Percentiles rank a stretch among this genome's conserved stretches.
phyloP scores from a whole-genome alignment of 2,888 invertebrate species.

The Epinotia ramella region DNA sequence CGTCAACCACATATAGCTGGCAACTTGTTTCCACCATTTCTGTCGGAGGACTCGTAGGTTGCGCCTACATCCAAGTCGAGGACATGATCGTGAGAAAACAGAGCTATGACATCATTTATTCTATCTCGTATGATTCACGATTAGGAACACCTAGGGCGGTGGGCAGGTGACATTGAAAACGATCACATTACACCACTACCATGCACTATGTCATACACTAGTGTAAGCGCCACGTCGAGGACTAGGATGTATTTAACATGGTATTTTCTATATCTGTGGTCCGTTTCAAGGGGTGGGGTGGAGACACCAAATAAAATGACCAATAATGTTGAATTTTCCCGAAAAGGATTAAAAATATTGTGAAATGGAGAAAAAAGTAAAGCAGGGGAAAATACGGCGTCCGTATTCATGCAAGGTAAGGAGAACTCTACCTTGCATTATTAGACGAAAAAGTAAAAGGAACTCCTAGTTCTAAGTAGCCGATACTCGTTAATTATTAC shows the following conservation, averaged over 20 bases:
- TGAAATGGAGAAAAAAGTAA: no score
- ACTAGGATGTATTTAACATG: no score
- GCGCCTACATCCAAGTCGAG: constrained; percentile 47
- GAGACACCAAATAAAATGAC: no score
- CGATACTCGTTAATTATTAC: constrained; percentile 33
- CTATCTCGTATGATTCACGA: constrained; percentile 46
- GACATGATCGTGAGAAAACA: constrained; percentile 54
- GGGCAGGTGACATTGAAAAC: constrained; percentile 14
- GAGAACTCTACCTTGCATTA: constrained; percentile 1
- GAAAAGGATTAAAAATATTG: no score
- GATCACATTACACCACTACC: not conserved
- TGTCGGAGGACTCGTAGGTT: constrained; percentile 34
- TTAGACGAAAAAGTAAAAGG: constrained; percentile 8
- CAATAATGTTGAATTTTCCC: no score
- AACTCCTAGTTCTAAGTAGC: constrained; percentile 8
- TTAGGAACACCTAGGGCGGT: not conserved
- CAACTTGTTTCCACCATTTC: constrained; percentile 29
- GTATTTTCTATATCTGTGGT: no score
- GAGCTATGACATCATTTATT: constrained; percentile 49
- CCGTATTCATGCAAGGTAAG: no score
- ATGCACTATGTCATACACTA: not conserved
- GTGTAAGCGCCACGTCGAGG: no score
- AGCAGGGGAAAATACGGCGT: no score
- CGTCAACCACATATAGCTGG: not conserved
- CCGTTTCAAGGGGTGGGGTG: no score